phyloP scores from a whole-genome alignment of 2,888 invertebrate species.

The Rhogogaster chlorosoma region DNA sequence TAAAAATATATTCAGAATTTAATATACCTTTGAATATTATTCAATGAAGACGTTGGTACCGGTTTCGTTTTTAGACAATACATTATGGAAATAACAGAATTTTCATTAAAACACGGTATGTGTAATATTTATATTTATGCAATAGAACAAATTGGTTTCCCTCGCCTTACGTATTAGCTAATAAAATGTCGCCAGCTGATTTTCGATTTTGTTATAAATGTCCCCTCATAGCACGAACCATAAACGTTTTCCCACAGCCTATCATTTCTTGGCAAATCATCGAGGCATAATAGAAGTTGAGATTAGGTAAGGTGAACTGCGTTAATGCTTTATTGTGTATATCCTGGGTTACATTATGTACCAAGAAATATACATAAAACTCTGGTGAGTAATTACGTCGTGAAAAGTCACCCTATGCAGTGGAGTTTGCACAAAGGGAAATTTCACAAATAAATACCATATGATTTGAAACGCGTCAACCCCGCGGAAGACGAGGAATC shows the following conservation, averaged over 20 bases:
- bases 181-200: neutral
- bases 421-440: slow-evolving; percentile 3
- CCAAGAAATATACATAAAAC: neutral
- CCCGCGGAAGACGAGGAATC: neutral
- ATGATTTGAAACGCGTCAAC: neutral
- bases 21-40: neutral
- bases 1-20: neutral
- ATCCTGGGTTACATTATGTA: neutral
- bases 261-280: slow-evolving; percentile 1
- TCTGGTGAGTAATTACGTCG: neutral
- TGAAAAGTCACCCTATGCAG: neutral
- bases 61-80: neutral
- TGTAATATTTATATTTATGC: neutral
- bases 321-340: neutral
- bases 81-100: neutral
- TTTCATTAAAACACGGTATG: neutral
- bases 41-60: neutral
- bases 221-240: neutral
- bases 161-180: neutral
- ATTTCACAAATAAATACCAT: slow-evolving; percentile 10
- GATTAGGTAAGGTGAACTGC: neutral
- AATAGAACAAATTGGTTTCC: neutral
- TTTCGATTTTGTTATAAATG: slow-evolving; percentile 1
- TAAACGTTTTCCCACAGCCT: neutral
- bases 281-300: slow-evolving; percentile 1